Evolutionary conservation across 1,140 invertebrate genomes (phyloP), one percentile per base, ranked within the genome.

Genomic region (Drosophila ambigua): DNA sequence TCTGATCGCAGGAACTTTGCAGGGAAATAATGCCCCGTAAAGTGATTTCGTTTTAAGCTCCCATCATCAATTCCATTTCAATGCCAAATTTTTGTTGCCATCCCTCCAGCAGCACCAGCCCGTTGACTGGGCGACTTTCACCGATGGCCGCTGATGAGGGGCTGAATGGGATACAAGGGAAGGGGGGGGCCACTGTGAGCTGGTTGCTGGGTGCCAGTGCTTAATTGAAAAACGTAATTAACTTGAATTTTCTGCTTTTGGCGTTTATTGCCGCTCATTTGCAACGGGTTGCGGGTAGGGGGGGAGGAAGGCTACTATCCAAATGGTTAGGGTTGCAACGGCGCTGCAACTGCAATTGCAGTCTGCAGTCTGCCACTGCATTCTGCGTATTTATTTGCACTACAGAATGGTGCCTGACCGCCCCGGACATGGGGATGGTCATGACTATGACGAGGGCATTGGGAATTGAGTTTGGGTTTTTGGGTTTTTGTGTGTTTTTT

Each of bases 161-260:
- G 43, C 45, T 23, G 2, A 41, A 58, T 51, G 50, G 50, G 16
- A 4, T 13, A 13, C 2, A 9, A 13, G 43, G 61, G 41, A n/a
- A n/a, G 39, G 8, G n/a, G 23, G 6, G 58, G 23, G 66, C 20
- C 20, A 61, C 60, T 39, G 35, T 11, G 35, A 39, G 35, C 35
- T 39, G 11, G 5, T 2, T 28, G 8, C 8, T 31, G 31, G 57
- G 63, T 67, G 79, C 83, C 67, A 69, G 67, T 58, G 83, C 83
- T 87, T 87, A 87, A 87, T 87, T 83, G 83, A 87, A 87, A 87
- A 87, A 87, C 82, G 82, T 87, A 87, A 87, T 87, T 87, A 87
- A 87, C 82, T 87, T 79, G 79, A 81, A 87, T 87, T 87, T 88
- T 88, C 82, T 87, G 82, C 82, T 87, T 82, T 87, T 87, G 83